phyloP scores from a whole-genome alignment of 2,888 invertebrate genomes.

The Bimastos eiseni region DNA sequence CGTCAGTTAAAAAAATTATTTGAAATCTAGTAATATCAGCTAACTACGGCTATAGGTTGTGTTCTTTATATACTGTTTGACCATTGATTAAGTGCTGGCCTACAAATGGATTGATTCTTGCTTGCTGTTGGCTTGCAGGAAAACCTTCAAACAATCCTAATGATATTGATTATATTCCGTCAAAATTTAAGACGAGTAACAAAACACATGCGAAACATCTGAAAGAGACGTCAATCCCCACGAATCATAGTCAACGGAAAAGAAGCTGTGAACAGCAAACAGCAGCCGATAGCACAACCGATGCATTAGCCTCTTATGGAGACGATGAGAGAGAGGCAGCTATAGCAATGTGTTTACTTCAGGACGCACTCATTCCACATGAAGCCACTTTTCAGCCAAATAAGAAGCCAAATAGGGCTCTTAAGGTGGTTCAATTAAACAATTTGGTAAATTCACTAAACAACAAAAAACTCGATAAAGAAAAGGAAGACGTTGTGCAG shows the following conservation, averaged over 20 bases:
- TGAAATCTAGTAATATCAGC: no score
- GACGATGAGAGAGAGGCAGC: background rate
- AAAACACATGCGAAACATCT: background rate
- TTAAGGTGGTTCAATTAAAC: slow-evolving; percentile 5
- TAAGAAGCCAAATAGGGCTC: background rate
- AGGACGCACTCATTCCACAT: background rate
- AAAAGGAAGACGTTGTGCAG: background rate
- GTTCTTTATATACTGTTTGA: no score
- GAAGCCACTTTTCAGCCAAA: background rate
- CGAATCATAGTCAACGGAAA: background rate
- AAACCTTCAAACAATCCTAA: slow-evolving; percentile 10
- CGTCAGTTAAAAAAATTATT: no score
- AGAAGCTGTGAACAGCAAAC: background rate
- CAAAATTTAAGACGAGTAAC: background rate
- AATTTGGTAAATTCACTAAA: background rate
- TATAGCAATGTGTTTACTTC: background rate
- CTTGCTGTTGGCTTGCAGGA: background rate
- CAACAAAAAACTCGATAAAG: background rate
- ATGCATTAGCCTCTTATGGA: background rate
- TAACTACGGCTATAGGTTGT: no score
- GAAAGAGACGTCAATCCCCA: background rate
- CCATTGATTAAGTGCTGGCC: no score
- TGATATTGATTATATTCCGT: slow-evolving; percentile 8
- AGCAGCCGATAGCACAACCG: background rate
- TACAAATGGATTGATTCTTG: background rate